Evolutionary conservation across 1,140 invertebrate species (phyloP).

Genomic region (Leptinotarsa texana): DNA sequence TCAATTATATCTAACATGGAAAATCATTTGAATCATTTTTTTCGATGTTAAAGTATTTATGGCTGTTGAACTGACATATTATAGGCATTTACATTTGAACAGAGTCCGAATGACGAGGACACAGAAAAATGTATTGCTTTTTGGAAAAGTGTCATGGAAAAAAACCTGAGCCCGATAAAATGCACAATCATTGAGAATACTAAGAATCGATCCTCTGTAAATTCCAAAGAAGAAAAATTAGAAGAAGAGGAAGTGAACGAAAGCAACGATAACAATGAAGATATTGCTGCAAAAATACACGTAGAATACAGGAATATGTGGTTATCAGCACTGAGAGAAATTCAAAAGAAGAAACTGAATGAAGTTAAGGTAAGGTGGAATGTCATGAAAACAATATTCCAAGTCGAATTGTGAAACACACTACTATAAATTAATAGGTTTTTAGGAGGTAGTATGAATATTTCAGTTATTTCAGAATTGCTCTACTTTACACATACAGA

Average conservation of each 20-base stretch:
- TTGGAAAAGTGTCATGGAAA: conserved; percentile 41
- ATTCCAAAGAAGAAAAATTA: conserved; percentile 4
- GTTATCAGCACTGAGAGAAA: conserved; percentile 34
- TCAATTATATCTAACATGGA: too few species aligned
- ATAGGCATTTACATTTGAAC: conserved; percentile 41
- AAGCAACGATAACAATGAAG: neutral
- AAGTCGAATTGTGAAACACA: too few species aligned
- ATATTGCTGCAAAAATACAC: conserved; percentile 3
- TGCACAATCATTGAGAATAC: conserved; percentile 37
- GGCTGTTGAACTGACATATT: neutral
- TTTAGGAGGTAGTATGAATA: too few species aligned
- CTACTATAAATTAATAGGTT: too few species aligned
- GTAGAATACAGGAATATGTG: conserved; percentile 29
- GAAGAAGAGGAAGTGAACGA: conserved; percentile 16
- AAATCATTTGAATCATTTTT: too few species aligned
- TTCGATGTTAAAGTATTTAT: too few species aligned
- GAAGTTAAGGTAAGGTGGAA: conserved; percentile 33
- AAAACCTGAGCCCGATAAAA: conserved; percentile 42
- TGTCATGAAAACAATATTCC: neutral
- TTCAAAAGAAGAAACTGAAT: conserved; percentile 37
- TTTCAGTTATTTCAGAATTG: too few species aligned
- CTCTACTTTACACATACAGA: too few species aligned
- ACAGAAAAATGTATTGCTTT: conserved; percentile 43
- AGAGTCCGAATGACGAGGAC: conserved; percentile 32
- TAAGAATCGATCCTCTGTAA: conserved; percentile 13